Evolutionary conservation across 2,113 vertebrate species (phyloP).

Genomic region (Xerus inauris): DNA sequence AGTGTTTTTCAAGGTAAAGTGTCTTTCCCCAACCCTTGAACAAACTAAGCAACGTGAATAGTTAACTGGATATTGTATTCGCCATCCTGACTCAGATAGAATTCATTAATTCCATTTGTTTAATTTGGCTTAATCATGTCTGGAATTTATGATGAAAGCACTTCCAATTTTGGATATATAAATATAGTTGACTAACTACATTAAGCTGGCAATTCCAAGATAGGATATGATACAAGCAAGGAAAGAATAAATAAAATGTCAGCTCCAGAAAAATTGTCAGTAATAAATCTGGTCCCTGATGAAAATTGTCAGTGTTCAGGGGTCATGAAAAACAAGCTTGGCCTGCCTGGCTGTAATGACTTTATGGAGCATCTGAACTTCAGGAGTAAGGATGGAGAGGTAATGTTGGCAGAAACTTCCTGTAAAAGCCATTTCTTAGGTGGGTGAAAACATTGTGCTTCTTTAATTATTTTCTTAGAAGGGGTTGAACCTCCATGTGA

Average conservation of each 20-base stretch:
- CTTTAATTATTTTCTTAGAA: background rate
- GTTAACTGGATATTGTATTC: background rate
- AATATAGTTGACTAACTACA: background rate
- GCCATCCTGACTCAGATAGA: background rate
- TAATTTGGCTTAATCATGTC: background rate
- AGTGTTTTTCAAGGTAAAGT: background rate
- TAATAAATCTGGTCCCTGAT: background rate
- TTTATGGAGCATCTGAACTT: background rate
- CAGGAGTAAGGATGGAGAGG: rapidly evolving
- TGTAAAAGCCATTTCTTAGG: background rate
- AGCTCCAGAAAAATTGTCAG: background rate
- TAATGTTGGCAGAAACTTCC: background rate
- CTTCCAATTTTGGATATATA: background rate
- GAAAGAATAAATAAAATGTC: background rate
- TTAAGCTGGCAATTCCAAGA: background rate
- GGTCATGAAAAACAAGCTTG: background rate
- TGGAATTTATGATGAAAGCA: background rate
- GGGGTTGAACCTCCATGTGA: background rate
- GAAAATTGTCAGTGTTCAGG: background rate
- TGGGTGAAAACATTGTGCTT: no score
- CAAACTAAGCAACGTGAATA: background rate
- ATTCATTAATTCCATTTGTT: background rate
- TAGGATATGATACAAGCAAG: rapidly evolving
- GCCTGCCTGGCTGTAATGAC: background rate
- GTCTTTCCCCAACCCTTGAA: background rate